Evolutionary conservation across 2,113 vertebrate genomes (phyloP).

Genomic region (Indri indri): DNA sequence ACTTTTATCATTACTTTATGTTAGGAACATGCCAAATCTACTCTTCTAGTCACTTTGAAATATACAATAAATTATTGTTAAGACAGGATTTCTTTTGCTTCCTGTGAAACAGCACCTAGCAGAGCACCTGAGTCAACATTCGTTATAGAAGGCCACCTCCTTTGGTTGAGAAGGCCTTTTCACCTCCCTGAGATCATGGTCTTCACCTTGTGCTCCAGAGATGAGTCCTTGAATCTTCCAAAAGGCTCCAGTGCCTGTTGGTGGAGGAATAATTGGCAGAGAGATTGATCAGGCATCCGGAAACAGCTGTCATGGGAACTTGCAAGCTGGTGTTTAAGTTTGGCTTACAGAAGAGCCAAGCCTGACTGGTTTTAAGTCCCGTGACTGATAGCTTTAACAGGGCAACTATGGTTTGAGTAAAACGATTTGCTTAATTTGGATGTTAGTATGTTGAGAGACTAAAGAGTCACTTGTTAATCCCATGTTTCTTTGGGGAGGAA

Average conservation of each 20-base stretch:
- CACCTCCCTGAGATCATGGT: fast-evolving
- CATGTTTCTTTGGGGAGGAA: not conserved
- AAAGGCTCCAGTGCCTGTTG: fast-evolving
- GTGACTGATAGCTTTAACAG: not conserved
- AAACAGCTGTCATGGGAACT: not conserved
- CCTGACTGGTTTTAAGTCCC: not conserved
- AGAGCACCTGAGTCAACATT: not conserved
- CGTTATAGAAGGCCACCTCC: fast-evolving
- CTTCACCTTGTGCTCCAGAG: not conserved
- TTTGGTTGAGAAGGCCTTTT: fast-evolving
- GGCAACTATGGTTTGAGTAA: not conserved
- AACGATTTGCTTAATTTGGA: not conserved
- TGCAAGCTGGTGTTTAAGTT: not conserved
- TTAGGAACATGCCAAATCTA: not conserved
- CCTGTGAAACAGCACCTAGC: not conserved
- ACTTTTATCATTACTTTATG: not conserved
- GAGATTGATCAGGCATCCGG: fast-evolving
- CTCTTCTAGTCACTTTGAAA: not conserved
- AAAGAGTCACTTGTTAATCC: not conserved
- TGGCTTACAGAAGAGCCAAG: not conserved
- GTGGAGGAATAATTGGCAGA: fast-evolving
- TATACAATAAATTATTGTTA: not conserved
- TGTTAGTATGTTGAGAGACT: not conserved
- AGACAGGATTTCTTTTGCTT: not conserved
- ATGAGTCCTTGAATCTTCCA: no score